Evolutionary conservation across 2,797 vertebrate genomes (phyloP), one percentile per base, ranked within the genome.

Genomic region (Channa striata): DNA sequence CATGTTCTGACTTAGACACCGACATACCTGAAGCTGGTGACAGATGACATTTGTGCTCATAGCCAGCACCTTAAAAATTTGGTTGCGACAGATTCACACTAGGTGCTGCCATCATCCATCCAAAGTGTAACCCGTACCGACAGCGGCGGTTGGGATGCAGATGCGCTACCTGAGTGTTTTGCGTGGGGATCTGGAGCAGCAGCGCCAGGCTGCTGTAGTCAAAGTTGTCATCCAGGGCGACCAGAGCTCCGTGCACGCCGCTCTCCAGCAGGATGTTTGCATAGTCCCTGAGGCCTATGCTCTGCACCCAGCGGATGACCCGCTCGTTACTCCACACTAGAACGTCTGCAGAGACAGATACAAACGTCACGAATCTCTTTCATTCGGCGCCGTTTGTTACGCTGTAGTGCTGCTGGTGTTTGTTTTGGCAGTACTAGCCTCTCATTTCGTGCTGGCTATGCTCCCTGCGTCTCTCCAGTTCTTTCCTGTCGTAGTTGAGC

Each of bases 401-500:
- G 34, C 5, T 16, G 6, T 2, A 1, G n/a, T 1, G 21, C 3
- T 1, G 1, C 6, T 21, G 0, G 1, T 1, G 23, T 52, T 20
- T 12, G 0, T 4, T 25, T 40, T n/a, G 6, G 11, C 25, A 40
- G 0, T 14, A 23, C 79, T 78, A 51, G 56, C 97, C 97, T 97
- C 98, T 97, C 91, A 99, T 98, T 92, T 99, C 97, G 71, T 99
- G 97, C 85, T 96, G 97, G 81, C 97, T 98, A 77, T 93, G 93
- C 93, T 99, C 98, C 83, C 98, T 90, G 85, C 97, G 93, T 88
- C 97, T 95, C 93, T 99, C 98, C 92, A 99, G 93, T 74, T 99
- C 98, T 90, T 99, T 99, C 90, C 97, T 94, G 89, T 99, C 98
- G 54, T 99, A 99, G 94, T 99, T 99, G 80, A 99, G 91, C 92